A percentile compares a stretch with the other conserved stretches of the same genome.
Evolutionary conservation across 2,113 vertebrate species (phyloP).

Genomic region (Nanorana parkeri): DNA sequence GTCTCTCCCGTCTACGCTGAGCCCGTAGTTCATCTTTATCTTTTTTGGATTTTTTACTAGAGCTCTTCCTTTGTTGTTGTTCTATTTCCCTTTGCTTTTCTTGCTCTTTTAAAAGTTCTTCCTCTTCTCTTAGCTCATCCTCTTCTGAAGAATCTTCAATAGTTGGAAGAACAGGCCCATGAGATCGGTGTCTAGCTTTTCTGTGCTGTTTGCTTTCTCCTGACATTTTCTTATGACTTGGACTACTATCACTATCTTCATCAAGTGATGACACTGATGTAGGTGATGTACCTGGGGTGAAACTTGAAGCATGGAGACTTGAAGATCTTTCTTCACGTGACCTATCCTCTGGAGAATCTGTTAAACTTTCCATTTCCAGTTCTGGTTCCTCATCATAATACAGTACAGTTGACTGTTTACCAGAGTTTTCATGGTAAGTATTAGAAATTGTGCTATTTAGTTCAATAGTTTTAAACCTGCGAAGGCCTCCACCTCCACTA

Average conservation of each 20-base stretch:
- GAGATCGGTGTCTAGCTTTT: constrained; percentile 88
- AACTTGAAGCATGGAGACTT: constrained; percentile 91
- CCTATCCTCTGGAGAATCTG: constrained; percentile 92
- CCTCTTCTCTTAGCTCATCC: constrained; percentile 89
- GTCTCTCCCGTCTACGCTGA: constrained; percentile 84
- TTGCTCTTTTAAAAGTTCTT: constrained; percentile 91
- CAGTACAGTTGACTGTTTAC: constrained; percentile 77
- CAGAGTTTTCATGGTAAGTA: constrained; percentile 73
- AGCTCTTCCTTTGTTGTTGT: constrained; percentile 81
- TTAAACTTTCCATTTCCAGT: constrained; percentile 92
- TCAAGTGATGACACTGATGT: constrained; percentile 96
- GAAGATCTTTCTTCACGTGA: constrained; percentile 95
- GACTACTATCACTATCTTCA: constrained; percentile 96
- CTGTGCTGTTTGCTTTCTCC: constrained; percentile 89
- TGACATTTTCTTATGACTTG: constrained; percentile 84
- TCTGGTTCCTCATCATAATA: constrained; percentile 88
- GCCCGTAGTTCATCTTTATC: constrained; percentile 95
- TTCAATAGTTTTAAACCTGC: constrained; percentile 86
- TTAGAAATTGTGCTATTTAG: constrained; percentile 81
- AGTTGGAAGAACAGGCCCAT: constrained; percentile 86
- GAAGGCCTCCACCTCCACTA: constrained; percentile 74
- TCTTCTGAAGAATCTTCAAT: constrained; percentile 97
- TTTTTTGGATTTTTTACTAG: constrained; percentile 94
- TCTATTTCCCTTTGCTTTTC: constrained; percentile 88
- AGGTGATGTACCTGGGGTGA: constrained; percentile 93